Percentiles rank a stretch among this genome's conserved stretches.
These are phyloP conservation scores for Vesta saturnalis DNA, from an alignment of 2,888 invertebrate genomes.

Conservation along the genomic window DNA sequence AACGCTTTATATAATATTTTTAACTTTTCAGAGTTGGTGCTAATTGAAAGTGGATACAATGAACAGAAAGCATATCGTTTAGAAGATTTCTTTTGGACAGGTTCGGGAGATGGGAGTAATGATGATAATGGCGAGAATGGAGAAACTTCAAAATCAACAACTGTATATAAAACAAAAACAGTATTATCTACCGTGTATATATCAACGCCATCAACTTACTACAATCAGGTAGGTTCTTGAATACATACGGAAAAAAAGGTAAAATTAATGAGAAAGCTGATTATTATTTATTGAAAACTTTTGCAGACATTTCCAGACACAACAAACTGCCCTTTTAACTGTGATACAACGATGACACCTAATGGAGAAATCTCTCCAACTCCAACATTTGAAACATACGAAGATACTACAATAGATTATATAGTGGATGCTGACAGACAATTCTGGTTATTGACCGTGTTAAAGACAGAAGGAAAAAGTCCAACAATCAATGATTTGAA, in stretches of 20 bases:
- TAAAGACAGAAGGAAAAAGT: constrained; percentile 66
- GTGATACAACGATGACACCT: constrained; percentile 59
- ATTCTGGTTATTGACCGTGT: constrained; percentile 85
- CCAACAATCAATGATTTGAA: constrained; percentile 70
- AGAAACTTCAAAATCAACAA: constrained; percentile 65
- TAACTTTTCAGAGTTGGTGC: constrained; percentile 52
- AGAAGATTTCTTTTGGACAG: constrained; percentile 92
- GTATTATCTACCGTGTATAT: constrained; percentile 77
- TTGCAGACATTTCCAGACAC: constrained; percentile 33
- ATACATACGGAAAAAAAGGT: background rate
- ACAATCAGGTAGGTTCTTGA: constrained; percentile 38
- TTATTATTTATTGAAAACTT: background rate
- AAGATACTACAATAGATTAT: constrained; percentile 41
- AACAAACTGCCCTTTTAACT: constrained; percentile 66
- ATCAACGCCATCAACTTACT: constrained; percentile 64
- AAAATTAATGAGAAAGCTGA: background rate
- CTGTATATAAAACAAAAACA: constrained; percentile 73
- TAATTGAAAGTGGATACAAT: constrained; percentile 51
- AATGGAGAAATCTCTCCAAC: constrained; percentile 67
- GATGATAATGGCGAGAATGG: constrained; percentile 58
- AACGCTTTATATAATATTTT: too few species aligned
- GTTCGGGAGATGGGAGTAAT: constrained; percentile 82
- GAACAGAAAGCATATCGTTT: constrained; percentile 64
- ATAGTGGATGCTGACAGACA: constrained; percentile 68
- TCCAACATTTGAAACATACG: constrained; percentile 47